Evolutionary conservation across 2,888 invertebrate species (phyloP), one percentile per base, ranked within the genome.

Genomic region (Rhamphomyia laevipes): DNA sequence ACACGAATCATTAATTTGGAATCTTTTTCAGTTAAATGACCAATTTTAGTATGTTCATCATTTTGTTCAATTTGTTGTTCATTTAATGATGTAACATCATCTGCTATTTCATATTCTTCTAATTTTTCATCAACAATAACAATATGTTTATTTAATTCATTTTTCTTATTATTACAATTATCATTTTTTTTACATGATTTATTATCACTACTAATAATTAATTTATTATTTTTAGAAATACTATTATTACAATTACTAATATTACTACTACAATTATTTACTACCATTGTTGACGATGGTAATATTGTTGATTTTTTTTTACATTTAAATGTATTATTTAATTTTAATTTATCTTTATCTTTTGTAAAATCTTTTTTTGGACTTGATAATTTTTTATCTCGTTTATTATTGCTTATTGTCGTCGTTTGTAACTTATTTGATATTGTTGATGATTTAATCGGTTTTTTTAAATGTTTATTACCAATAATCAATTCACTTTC

Each of bases 21-120:
- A 61, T 76, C 66, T 61, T 64, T 61, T 64, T 75, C 62, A 63
- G 73, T 59, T 56, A 74, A 63, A 68, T 68, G 64, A 57, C 69
- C 72, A 72, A 72, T 73, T 74, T 74, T 75, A 63, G 67, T 61
- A 43, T 56, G 56, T 49, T 59, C 53, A 41, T 62, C 57, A 16
- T 44, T 42, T 12, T 45, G 15, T 18, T 50, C 55, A 10, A 48
- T 46, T 18, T 48, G 54, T n/a, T 65, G 63, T 37, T 62, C 72
- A 56, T 68, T 72, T 13, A 73, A 56, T 37, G 71, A 72, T 42
- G 67, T 72, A 9, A 74, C 76, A 65, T 74, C 74, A 57, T 71
- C 73, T n/a, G 74, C 76, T 27, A 79, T 61, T 64, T 80, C 80
- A 62, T 76, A 77, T 55, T 77, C 77, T 53, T 70, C 65, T 1